phyloP scores from a whole-genome alignment of 2,797 vertebrate genomes.

The Acanthornis magna region DNA sequence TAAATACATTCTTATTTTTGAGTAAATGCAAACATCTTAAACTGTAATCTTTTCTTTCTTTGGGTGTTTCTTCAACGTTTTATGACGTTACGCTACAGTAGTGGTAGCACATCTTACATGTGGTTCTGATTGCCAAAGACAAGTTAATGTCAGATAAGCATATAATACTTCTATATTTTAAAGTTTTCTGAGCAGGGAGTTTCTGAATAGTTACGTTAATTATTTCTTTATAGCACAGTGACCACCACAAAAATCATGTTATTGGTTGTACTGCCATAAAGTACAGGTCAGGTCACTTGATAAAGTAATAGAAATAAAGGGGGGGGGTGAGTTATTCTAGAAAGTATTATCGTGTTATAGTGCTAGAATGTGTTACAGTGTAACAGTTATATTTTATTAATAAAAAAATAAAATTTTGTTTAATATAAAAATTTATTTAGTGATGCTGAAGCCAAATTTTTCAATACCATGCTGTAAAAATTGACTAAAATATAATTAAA shows the following conservation, averaged over 20 bases:
- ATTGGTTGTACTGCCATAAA: background rate
- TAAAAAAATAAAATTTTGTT: background rate
- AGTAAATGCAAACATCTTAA: background rate
- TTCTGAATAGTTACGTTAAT: background rate
- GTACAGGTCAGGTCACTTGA: background rate
- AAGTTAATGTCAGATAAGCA: background rate
- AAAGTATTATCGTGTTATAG: too few species aligned
- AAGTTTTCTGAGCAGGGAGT: background rate
- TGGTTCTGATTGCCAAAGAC: background rate
- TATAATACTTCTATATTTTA: background rate
- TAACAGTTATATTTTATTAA: background rate
- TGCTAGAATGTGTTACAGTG: too few species aligned
- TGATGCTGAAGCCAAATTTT: background rate
- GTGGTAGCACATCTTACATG: background rate
- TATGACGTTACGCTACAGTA: accelerated
- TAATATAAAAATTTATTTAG: background rate
- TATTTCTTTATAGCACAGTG: background rate
- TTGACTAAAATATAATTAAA: background rate
- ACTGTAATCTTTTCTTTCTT: background rate
- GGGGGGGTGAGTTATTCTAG: background rate
- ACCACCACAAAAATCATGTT: background rate
- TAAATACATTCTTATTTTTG: background rate
- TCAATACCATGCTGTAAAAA: background rate
- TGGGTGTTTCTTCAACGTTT: background rate
- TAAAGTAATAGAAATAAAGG: background rate